Conservation (phyloP, 2,113 vertebrate species). For the Glareola pratincola region DNA sequence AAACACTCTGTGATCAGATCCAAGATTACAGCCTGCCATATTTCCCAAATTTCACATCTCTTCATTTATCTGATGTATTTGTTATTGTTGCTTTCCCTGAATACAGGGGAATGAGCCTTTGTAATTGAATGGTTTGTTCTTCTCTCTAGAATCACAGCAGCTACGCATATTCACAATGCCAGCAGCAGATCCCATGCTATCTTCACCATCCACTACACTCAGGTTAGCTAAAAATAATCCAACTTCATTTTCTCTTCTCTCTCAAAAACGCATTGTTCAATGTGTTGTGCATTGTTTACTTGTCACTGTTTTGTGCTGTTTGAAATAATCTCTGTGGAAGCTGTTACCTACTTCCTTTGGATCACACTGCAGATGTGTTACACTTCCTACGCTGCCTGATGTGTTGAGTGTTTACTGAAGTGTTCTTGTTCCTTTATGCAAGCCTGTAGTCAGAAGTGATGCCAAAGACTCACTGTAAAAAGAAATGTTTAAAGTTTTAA, state of each 20-base stretch:
- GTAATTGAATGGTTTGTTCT: not conserved
- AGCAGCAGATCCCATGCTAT: conserved; percentile 98
- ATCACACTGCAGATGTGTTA: not conserved
- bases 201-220: conserved; percentile 95
- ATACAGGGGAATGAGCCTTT: not conserved
- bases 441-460: not conserved
- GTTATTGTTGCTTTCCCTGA: not conserved
- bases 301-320: not conserved
- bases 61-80: not conserved
- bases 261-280: not conserved
- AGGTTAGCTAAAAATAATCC: conserved; percentile 77
- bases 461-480: not conserved
- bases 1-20: not conserved
- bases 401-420: not conserved
- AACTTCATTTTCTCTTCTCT: not conserved
- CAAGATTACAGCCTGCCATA: not conserved
- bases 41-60: not conserved
- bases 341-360: conserved; percentile 20
- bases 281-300: not conserved
- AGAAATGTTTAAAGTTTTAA: not conserved
- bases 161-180: conserved; percentile 92
- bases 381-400: not conserved
- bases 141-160: conserved; percentile 87
- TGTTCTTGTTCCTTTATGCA: not conserved
- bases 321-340: not conserved